These are phyloP conservation scores for Allobates femoralis DNA, from an alignment of 2,797 vertebrate genomes.

Conservation along the genomic window DNA sequence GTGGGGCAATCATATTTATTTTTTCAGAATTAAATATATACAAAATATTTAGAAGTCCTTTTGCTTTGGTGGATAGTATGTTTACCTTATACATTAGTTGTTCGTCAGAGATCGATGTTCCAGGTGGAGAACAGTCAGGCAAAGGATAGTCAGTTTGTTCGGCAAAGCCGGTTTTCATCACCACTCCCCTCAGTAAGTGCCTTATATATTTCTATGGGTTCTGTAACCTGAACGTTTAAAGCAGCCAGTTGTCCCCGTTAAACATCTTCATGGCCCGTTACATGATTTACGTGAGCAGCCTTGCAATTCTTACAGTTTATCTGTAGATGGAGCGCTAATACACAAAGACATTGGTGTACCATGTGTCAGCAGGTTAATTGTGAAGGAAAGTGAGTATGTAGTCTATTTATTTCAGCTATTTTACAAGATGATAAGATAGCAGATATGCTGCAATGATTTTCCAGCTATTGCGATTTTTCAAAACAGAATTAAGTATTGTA, in stretches of 20 bases:
- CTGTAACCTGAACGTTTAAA: not conserved
- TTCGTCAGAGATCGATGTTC: too few relatives aligned
- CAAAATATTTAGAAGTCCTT: too few relatives aligned
- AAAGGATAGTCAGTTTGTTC: too few relatives aligned
- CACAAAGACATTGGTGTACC: not conserved
- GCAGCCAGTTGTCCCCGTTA: not conserved
- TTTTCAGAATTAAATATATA: too few relatives aligned
- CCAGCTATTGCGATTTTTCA: constrained; percentile 13
- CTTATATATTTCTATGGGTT: too few relatives aligned
- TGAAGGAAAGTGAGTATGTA: constrained; percentile 25
- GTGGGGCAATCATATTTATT: too few relatives aligned
- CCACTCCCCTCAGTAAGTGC: too few relatives aligned
- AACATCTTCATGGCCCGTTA: not conserved
- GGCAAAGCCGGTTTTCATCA: too few relatives aligned
- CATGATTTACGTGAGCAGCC: not conserved
- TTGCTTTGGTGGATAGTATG: too few relatives aligned
- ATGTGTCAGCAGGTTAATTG: constrained; percentile 25
- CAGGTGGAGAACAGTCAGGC: too few relatives aligned
- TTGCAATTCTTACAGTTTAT: not conserved
- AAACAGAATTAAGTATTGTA: constrained; percentile 25
- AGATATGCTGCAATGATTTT: constrained; percentile 11
- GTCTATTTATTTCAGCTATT: constrained; percentile 31
- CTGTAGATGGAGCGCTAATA: constrained; percentile 16
- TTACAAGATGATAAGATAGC: constrained; percentile 19
- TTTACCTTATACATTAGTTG: too few relatives aligned